These are phyloP conservation scores for Triplophysa yarkandensis DNA, from an alignment of 2,797 vertebrate species.

Conservation along the genomic window DNA sequence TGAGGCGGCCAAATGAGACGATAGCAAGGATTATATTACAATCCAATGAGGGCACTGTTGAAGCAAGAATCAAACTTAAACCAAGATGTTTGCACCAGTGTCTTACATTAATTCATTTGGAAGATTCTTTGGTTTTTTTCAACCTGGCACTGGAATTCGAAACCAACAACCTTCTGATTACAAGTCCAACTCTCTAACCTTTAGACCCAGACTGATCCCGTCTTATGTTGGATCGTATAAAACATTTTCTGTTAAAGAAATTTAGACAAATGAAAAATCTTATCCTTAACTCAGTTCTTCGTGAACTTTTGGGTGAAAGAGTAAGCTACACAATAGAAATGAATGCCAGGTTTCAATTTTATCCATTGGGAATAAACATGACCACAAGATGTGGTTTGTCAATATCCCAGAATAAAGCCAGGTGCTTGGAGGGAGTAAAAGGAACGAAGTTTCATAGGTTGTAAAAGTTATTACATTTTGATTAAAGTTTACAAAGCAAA, in stretches of 20 bases:
- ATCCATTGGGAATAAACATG: not conserved
- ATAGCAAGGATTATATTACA: not conserved
- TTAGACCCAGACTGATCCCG: too few relatives aligned
- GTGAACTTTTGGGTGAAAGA: not conserved
- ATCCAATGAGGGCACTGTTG: not conserved
- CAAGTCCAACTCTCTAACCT: too few relatives aligned
- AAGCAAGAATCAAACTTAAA: not conserved
- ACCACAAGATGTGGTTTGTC: not conserved
- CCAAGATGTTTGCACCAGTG: not conserved
- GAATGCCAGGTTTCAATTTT: not conserved
- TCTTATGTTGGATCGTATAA: too few relatives aligned
- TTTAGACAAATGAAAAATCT: too few relatives aligned
- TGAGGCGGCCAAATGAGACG: conserved; percentile 1
- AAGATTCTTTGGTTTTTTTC: too few relatives aligned
- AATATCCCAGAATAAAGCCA: not conserved
- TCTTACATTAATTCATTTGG: not conserved
- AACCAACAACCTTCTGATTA: too few relatives aligned
- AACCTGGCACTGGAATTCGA: too few relatives aligned
- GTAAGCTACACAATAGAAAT: not conserved
- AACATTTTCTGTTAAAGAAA: too few relatives aligned
- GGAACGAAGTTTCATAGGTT: not conserved
- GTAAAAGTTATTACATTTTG: not conserved
- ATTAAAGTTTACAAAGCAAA: not conserved
- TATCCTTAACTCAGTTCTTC: too few relatives aligned
- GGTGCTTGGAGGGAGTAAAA: not conserved